phyloP scores from a whole-genome alignment of 2,888 invertebrate genomes.

The Plutella xylostella region DNA sequence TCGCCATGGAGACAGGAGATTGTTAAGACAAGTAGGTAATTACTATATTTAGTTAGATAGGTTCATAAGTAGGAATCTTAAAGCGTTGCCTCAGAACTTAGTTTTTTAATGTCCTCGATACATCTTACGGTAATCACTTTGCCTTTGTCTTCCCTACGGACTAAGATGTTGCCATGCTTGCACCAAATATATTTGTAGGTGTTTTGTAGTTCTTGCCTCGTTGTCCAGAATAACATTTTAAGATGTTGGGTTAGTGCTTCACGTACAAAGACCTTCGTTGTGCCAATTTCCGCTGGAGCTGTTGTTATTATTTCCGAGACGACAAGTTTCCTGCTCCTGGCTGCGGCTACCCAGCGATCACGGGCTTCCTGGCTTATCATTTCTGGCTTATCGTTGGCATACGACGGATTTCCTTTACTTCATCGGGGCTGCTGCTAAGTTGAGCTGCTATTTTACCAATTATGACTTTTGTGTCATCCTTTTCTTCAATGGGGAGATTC shows the following conservation, averaged over 20 bases:
- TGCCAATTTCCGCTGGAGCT: background rate
- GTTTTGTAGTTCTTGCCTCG: constrained; percentile 22
- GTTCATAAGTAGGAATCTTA: background rate
- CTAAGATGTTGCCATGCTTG: constrained; percentile 4
- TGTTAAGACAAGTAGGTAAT: too few species aligned
- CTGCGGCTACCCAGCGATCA: background rate
- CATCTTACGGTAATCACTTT: background rate
- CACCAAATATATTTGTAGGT: constrained; percentile 8
- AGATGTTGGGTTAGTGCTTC: constrained; percentile 9
- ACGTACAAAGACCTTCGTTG: background rate
- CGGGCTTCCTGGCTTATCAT: background rate
- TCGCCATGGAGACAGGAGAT: background rate
- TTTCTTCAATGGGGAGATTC: constrained; percentile 3
- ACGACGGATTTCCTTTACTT: background rate
- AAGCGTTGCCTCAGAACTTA: background rate
- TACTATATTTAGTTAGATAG: background rate
- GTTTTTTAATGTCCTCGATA: background rate
- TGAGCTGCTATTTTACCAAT: constrained; percentile 5
- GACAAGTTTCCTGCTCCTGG: background rate
- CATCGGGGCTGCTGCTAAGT: background rate
- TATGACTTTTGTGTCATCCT: background rate
- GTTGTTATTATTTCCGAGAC: background rate
- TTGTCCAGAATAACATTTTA: constrained; percentile 1
- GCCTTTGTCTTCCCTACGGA: background rate
- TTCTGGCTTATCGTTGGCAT: background rate